A percentile compares a stretch with the other conserved stretches of the same genome.
These are phyloP conservation scores for Polydrusus tereticollis DNA, from an alignment of 2,888 invertebrate species.

Conservation along the genomic window DNA sequence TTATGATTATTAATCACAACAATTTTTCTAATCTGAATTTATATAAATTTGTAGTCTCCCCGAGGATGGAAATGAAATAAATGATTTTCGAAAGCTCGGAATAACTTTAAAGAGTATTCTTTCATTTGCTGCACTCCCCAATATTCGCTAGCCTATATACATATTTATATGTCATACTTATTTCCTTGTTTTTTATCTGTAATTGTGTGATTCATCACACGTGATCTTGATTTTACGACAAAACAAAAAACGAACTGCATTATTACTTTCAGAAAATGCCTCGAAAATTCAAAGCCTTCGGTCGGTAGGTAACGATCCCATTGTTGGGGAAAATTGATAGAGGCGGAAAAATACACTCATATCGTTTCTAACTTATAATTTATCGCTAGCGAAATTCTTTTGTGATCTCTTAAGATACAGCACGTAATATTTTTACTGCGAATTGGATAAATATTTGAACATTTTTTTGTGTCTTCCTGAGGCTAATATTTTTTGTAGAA, in stretches of 20 bases:
- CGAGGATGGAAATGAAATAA: too few relatives aligned
- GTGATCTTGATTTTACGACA: not conserved
- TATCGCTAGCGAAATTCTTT: constrained; percentile 37
- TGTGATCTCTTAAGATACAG: constrained; percentile 41
- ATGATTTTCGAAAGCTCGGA: too few relatives aligned
- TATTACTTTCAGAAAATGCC: not conserved
- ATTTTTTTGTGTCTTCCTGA: constrained; percentile 21
- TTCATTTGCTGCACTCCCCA: too few relatives aligned
- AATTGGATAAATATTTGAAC: constrained; percentile 42
- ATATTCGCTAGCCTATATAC: too few relatives aligned
- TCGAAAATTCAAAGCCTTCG: not conserved
- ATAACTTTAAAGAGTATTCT: too few relatives aligned
- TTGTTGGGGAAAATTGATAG: constrained; percentile 26
- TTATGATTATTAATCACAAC: too few relatives aligned
- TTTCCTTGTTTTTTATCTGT: too few relatives aligned
- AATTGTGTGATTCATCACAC: not conserved
- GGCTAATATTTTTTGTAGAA: constrained; percentile 1
- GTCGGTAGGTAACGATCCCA: constrained; percentile 20
- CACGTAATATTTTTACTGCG: constrained; percentile 45
- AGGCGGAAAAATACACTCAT: constrained; percentile 30
- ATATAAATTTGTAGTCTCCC: too few relatives aligned
- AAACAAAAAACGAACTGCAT: constrained; percentile 1
- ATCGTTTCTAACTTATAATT: constrained; percentile 39
- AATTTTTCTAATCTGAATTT: too few relatives aligned
- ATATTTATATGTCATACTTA: too few relatives aligned